Percentiles rank a stretch among this genome's conserved stretches.
Evolutionary conservation across 2,888 invertebrate genomes (phyloP).

Genomic region (Chymomyza caudatula): DNA sequence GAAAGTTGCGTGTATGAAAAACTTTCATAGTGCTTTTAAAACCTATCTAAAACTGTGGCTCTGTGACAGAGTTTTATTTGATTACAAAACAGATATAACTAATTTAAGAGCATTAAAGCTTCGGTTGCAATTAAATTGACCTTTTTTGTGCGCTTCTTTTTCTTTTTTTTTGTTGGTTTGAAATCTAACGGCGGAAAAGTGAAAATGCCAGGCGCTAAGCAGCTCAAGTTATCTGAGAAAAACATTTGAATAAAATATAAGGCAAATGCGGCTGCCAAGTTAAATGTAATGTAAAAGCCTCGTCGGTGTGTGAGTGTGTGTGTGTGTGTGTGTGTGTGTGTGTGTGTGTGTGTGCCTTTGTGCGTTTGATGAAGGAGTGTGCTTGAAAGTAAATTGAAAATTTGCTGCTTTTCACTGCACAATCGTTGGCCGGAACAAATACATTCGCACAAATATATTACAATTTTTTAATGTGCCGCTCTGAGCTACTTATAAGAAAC

Average conservation of each 20-base stretch:
- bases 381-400: slow-evolving; percentile 43
- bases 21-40: too few species aligned
- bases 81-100: too few species aligned
- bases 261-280: slow-evolving; percentile 49
- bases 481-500: not conserved
- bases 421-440: slow-evolving; percentile 1
- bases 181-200: slow-evolving; percentile 59
- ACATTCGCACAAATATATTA: slow-evolving; percentile 23
- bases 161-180: slow-evolving; percentile 37
- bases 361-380: slow-evolving; percentile 5
- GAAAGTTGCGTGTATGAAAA: too few species aligned
- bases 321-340: slow-evolving; percentile 3
- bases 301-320: not conserved
- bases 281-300: slow-evolving; percentile 63
- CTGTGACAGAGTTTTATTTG: too few species aligned
- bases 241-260: slow-evolving; percentile 67
- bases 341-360: slow-evolving; percentile 1
- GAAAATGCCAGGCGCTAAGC: slow-evolving; percentile 61
- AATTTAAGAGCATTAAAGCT: not conserved
- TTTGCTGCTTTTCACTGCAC: slow-evolving; percentile 15
- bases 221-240: slow-evolving; percentile 53
- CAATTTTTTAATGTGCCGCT: slow-evolving; percentile 22
- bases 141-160: slow-evolving; percentile 14
- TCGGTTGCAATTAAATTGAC: slow-evolving; percentile 11
- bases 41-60: too few species aligned